These are phyloP conservation scores for Scatophagus argus DNA, from an alignment of 2,113 vertebrate species.

Conservation along the genomic window DNA sequence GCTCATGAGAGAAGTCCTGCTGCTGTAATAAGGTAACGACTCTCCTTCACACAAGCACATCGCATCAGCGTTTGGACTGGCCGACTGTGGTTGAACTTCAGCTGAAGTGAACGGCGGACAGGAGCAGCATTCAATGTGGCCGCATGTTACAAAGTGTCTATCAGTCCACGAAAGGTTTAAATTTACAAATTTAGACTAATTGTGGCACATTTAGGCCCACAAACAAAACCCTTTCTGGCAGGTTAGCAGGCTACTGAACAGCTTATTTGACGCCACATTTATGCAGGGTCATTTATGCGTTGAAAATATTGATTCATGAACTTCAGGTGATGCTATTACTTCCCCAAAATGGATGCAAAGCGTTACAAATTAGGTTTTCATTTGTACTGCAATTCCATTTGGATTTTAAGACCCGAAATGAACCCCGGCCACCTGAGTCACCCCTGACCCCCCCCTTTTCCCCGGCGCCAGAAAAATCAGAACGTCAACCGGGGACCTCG, in stretches of 20 bases:
- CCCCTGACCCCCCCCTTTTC: slow-evolving; percentile 32
- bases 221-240: too few relatives aligned
- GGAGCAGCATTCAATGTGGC: background rate
- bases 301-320: slow-evolving; percentile 5
- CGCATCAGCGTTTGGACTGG: background rate
- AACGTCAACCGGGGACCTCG: slow-evolving; percentile 26
- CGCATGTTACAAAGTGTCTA: background rate
- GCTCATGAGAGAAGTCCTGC: too few relatives aligned
- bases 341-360: slow-evolving; percentile 40
- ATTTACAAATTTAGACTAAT: too few relatives aligned
- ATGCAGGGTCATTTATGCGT: background rate
- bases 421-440: slow-evolving; percentile 71
- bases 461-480: slow-evolving; percentile 12
- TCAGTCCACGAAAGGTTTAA: background rate
- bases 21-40: background rate
- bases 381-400: slow-evolving; percentile 49
- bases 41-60: background rate
- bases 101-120: background rate
- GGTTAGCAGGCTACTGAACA: background rate
- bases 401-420: slow-evolving; percentile 44
- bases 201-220: too few relatives aligned
- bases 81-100: background rate
- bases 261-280: slow-evolving; percentile 18
- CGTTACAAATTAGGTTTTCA: slow-evolving; percentile 52
- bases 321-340: slow-evolving; percentile 38